These are phyloP conservation scores for Cottus gobio DNA, from an alignment of 2,113 vertebrate species.

Conservation along the genomic window DNA sequence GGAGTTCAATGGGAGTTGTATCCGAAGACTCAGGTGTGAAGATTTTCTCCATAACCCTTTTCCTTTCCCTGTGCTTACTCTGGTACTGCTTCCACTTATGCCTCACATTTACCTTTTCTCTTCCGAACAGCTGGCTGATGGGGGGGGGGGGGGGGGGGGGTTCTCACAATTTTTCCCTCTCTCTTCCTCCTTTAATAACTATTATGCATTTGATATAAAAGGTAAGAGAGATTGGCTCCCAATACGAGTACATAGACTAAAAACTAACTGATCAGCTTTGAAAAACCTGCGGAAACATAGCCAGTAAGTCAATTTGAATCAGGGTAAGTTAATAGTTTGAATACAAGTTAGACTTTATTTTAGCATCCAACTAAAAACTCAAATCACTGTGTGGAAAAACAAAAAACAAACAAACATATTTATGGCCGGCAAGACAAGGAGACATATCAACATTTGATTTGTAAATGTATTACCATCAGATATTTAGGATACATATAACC, in stretches of 20 bases:
- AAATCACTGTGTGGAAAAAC: neutral
- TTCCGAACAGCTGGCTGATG: too few species aligned
- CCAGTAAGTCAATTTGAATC: neutral
- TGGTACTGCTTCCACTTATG: too few species aligned
- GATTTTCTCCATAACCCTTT: too few species aligned
- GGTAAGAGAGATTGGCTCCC: neutral
- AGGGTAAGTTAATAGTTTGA: neutral
- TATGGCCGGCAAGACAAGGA: neutral
- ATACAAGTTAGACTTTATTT: neutral
- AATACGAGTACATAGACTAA: neutral
- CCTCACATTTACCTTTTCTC: too few species aligned
- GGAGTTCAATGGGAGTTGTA: too few species aligned
- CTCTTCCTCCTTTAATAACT: too few species aligned
- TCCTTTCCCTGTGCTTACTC: too few species aligned
- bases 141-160: too few species aligned
- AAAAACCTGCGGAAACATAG: neutral
- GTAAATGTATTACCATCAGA: constrained; percentile 46
- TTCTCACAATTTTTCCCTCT: too few species aligned
- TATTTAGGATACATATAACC: constrained; percentile 13
- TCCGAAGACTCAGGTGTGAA: too few species aligned
- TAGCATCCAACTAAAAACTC: neutral
- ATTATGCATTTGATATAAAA: neutral
- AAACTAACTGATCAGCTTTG: too few species aligned
- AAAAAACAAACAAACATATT: neutral
- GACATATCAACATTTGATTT: neutral